A percentile compares a stretch with the other conserved stretches of the same genome.
Conservation (phyloP, 2,888 invertebrate genomes). For the Pecten maximus region DNA sequence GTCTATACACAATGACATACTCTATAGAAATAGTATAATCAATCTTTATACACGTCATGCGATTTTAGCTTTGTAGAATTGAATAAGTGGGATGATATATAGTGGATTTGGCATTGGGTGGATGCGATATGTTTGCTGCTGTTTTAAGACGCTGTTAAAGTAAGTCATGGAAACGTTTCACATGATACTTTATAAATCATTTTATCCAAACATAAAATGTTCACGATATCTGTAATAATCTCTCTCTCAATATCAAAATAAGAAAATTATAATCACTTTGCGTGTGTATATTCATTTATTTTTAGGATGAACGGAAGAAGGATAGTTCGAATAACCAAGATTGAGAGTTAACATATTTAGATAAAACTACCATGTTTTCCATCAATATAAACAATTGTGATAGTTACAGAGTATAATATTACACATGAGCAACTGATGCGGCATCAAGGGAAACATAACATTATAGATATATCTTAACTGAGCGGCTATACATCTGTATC, state of each 20-base stretch:
- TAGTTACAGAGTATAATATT: neutral
- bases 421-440: neutral
- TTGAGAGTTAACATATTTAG: neutral
- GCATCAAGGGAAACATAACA: neutral
- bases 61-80: neutral
- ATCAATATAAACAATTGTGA: neutral
- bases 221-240: neutral
- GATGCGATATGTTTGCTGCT: too few species aligned
- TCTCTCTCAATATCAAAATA: neutral
- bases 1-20: neutral
- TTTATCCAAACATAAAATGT: too few species aligned
- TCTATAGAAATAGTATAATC: neutral
- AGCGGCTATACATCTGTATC: neutral
- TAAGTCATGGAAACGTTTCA: too few species aligned
- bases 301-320: neutral
- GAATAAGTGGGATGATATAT: neutral
- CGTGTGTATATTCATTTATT: neutral
- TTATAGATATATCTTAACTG: neutral
- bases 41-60: neutral
- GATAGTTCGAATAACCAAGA: neutral
- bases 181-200: too few species aligned
- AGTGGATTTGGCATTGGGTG: too few species aligned
- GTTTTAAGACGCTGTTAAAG: too few species aligned
- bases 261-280: neutral
- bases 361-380: neutral